Evolutionary conservation across 1,140 invertebrate genomes (phyloP), one percentile per base, ranked within the genome.

Genomic region (Onthophagus taurus): DNA sequence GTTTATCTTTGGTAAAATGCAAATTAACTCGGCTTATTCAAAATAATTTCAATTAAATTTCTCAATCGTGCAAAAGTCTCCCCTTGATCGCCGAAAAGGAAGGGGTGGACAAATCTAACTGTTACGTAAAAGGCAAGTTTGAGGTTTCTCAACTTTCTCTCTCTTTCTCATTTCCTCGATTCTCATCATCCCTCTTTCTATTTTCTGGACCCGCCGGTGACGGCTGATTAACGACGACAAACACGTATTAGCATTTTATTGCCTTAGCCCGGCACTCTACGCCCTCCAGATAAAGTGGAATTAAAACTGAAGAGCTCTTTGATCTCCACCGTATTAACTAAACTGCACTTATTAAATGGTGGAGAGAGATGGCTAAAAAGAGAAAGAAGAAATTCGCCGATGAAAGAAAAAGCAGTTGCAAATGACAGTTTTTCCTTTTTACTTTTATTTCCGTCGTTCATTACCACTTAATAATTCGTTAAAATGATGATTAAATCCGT

Each of bases 161-260:
- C 23, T n/a, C 6, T 26, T 7, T 26, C n/a, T n/a, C 23, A n/a
- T 7, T 7, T 6, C 23, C 37, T 16, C n/a, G n/a, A 24, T n/a
- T n/a, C n/a, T 19, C 37, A 11, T 16, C 20, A 23, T n/a, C n/a
- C n/a, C n/a, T n/a, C n/a, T n/a, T n/a, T n/a, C n/a, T n/a, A n/a
- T n/a, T n/a, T n/a, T n/a, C 38, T 41, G 14, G 21, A 18, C 45
- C 37, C 42, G 48, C 42, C 38, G 45, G 39, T 56, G 36, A 55
- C 58, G 61, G 52, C 53, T 68, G 64, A 68, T 66, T 67, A 65
- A 59, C 60, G 51, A 63, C 59, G 60, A 63, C 65, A 67, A 68
- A 67, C 66, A 67, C 58, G 57, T 63, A 68, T 68, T 68, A 67
- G 61, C 66, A 68, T 68, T 68, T 68, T 68, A 68, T 68, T 68